Evolutionary conservation across 2,113 vertebrate species (phyloP), one percentile per base, ranked within the genome.

Genomic region (Cyprinodon brontotheroides): DNA sequence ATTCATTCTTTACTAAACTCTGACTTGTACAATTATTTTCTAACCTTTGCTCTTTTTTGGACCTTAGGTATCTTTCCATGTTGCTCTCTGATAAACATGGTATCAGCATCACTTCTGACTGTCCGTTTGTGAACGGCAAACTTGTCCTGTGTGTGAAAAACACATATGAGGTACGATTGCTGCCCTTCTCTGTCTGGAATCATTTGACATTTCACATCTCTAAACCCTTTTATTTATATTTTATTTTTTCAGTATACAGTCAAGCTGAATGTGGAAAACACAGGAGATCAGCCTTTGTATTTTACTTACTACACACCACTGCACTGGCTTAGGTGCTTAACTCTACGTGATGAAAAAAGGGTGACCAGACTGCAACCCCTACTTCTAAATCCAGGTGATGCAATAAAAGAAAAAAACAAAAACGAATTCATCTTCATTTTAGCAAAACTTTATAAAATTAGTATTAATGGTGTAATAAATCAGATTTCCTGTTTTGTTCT

Each of bases 21-120:
- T 4, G 47, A 38, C 20, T 10, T 20, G 9, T n/a, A 57, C 6
- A n/a, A 20, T 57, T 57, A 57, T 57, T 57, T 57, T 29, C 14
- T 75, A 39, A 72, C 6, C 11, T 65, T 63, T 66, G n/a, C 10
- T 68, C 63, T 68, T 64, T 61, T 29, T 67, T 13, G 65, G 37
- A 61, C 72, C 61, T 10, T 83, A 97, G 96, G 86, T 8, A 75
- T 40, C 65, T 87, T 6, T 9, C 50, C 50, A 57, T 3, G 66
- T 93, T 96, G 66, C 84, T 95, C 40, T 60, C 86, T 0, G 91
- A 93, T 80, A 97, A 97, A 84, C 68, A 93, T 0, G 95, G 93
- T 0, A 72, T 99, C 12, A 77, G 80, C 17, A 93, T 99, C 62
- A 12, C 57, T 61, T 94, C 94, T 0, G 59, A 93, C 0, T 13